Evolutionary conservation across 2,113 vertebrate genomes (phyloP).

Genomic region (Cynoglossus semilaevis): DNA sequence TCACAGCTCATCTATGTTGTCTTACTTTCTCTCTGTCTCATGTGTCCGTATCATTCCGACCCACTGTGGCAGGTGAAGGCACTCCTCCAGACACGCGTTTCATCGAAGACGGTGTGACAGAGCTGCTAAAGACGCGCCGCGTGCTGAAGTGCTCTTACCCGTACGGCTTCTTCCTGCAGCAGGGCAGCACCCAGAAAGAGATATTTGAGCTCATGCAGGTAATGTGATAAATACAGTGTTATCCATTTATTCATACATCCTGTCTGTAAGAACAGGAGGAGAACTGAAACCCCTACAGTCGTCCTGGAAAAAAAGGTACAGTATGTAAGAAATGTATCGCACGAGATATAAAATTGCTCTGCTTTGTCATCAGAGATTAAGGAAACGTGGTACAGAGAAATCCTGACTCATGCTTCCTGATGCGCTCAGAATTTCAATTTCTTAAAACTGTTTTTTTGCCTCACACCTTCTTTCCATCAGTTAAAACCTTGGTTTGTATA

Average conservation of each 20-base stretch:
- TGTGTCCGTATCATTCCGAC: background rate
- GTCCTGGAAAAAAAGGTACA: background rate
- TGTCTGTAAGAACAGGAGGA: background rate
- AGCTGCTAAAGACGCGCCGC: slow-evolving; percentile 95
- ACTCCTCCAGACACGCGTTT: slow-evolving; percentile 94
- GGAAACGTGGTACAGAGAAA: too few relatives aligned
- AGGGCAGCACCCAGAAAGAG: slow-evolving; percentile 99
- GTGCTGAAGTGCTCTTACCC: slow-evolving; percentile 99
- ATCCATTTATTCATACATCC: background rate
- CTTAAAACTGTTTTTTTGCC: too few relatives aligned
- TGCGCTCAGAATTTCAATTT: too few relatives aligned
- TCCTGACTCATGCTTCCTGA: too few relatives aligned
- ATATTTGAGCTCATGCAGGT: slow-evolving; percentile 99
- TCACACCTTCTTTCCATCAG: too few relatives aligned
- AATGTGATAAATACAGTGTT: slow-evolving; percentile 20
- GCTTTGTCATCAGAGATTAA: too few relatives aligned
- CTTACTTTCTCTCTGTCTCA: background rate
- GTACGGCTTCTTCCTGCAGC: slow-evolving; percentile 98
- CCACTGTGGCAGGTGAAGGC: slow-evolving; percentile 81
- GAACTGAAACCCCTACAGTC: background rate
- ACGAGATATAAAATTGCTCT: too few relatives aligned
- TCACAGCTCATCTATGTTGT: background rate
- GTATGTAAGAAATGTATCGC: too few relatives aligned
- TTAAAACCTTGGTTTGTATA: too few relatives aligned
- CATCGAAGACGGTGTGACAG: slow-evolving; percentile 96